Evolutionary conservation across 2,113 vertebrate species (phyloP).

Genomic region (Eulemur macaco): DNA sequence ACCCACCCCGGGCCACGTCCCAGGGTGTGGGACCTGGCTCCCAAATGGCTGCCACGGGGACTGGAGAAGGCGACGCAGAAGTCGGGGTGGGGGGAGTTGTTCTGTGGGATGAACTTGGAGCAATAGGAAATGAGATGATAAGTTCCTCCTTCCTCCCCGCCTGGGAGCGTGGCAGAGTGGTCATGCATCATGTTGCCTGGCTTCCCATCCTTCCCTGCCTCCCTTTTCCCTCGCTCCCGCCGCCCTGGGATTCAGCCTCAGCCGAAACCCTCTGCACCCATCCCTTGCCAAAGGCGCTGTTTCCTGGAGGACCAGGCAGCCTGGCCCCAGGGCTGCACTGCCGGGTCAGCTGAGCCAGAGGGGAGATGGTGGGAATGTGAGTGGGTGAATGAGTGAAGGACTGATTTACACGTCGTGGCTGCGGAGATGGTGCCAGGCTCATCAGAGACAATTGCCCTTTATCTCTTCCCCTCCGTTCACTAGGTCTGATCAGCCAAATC

Average conservation of each 20-base stretch:
- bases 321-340: not conserved
- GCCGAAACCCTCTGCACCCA: not conserved
- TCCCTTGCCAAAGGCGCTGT: not conserved
- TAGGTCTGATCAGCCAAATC: not conserved
- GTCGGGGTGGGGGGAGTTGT: fast-evolving
- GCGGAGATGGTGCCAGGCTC: not conserved
- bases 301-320: not conserved
- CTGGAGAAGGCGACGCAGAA: not conserved
- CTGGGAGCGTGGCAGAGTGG: not conserved
- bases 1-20: too few relatives aligned
- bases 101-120: not conserved
- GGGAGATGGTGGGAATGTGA: not conserved
- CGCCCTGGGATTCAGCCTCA: not conserved
- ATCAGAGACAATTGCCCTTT: not conserved
- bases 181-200: fast-evolving
- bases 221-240: not conserved
- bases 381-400: too few relatives aligned
- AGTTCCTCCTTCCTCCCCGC: not conserved
- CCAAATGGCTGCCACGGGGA: not conserved
- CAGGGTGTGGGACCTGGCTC: not conserved
- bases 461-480: not conserved
- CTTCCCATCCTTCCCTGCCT: not conserved
- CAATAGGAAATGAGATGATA: not conserved
- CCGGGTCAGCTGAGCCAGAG: not conserved
- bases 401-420: fast-evolving